Percentiles rank a stretch among this genome's conserved stretches.
phyloP scores from a whole-genome alignment of 2,113 vertebrate species.

The Phrynocephalus versicolor region DNA sequence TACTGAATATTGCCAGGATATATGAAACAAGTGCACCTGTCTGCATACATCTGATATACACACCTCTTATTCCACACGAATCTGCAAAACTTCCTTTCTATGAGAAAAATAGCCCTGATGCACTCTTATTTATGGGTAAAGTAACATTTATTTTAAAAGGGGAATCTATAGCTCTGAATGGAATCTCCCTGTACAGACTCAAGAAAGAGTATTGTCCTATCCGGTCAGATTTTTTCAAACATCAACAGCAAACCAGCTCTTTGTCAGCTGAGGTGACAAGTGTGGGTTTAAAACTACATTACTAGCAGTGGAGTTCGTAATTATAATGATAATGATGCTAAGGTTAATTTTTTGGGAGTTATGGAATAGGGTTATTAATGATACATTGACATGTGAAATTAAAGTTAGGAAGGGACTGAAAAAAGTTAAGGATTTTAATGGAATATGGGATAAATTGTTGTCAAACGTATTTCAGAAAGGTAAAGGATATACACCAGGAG shows the following conservation, averaged over 20 bases:
- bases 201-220: background rate
- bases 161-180: background rate
- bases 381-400: too few species aligned
- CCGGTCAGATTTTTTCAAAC: background rate
- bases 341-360: too few species aligned
- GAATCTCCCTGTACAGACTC: background rate
- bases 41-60: background rate
- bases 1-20: background rate
- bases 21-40: background rate
- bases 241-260: background rate
- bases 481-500: too few species aligned
- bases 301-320: too few species aligned
- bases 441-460: too few species aligned
- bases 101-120: background rate
- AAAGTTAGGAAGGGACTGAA: too few species aligned
- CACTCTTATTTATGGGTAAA: background rate
- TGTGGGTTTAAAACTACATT: background rate
- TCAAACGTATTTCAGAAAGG: too few species aligned
- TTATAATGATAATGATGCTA: too few species aligned
- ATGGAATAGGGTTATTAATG: too few species aligned
- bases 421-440: too few species aligned
- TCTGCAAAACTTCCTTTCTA: background rate
- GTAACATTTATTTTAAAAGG: background rate
- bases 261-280: background rate
- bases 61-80: background rate